Percentiles rank a stretch among this genome's conserved stretches.
phyloP scores from a whole-genome alignment of 2,113 vertebrate species.

The Fulica atra region DNA sequence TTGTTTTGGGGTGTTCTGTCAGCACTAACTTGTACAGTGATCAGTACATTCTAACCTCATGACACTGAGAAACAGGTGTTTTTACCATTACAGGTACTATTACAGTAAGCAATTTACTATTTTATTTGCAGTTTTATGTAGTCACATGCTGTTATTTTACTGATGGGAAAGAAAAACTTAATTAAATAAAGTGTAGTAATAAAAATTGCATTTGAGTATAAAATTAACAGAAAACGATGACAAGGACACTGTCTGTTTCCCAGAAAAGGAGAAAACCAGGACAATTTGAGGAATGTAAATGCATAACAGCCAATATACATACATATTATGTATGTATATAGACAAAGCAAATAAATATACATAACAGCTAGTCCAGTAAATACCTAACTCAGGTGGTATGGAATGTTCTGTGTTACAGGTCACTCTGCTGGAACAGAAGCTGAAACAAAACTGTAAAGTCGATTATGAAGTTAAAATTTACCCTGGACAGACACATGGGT shows the following conservation, averaged over 20 bases:
- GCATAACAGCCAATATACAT: not conserved
- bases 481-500: slow-evolving; percentile 89
- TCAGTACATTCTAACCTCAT: not conserved
- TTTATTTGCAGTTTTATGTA: not conserved
- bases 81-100: not conserved
- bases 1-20: not conserved
- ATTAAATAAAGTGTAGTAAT: not conserved
- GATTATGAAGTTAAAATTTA: slow-evolving; percentile 89
- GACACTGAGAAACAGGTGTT: not conserved
- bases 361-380: no score
- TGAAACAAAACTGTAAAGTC: slow-evolving; percentile 83
- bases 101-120: not conserved
- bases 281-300: not conserved
- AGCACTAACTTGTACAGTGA: not conserved
- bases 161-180: not conserved
- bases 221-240: not conserved
- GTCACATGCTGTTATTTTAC: not conserved
- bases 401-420: slow-evolving; percentile 73
- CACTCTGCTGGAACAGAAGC: slow-evolving; percentile 75
- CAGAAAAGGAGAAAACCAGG: not conserved
- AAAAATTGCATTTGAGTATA: not conserved
- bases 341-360: no score
- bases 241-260: not conserved
- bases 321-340: no score
- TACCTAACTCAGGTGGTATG: not conserved